These are phyloP conservation scores for Scortum barcoo DNA, from an alignment of 2,113 vertebrate species.

Conservation along the genomic window DNA sequence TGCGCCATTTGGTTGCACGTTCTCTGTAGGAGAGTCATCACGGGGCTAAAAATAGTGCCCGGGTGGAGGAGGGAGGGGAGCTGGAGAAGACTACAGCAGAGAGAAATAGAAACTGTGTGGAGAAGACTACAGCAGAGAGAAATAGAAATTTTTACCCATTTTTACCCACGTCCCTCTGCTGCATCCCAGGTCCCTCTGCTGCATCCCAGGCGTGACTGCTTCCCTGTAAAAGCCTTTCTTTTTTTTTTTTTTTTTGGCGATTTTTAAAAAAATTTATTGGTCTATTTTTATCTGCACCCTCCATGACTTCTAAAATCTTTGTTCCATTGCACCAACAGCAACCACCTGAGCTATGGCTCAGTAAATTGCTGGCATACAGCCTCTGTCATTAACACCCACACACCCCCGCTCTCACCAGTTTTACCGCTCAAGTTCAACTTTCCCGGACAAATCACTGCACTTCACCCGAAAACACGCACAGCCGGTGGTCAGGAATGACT, in stretches of 20 bases:
- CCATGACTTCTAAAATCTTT: neutral
- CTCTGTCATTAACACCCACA: neutral
- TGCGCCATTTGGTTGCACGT: conserved; percentile 54
- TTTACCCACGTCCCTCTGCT: conserved; percentile 57
- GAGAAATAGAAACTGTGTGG: conserved; percentile 66
- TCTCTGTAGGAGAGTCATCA: conserved; percentile 51
- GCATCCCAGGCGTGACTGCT: conserved; percentile 42
- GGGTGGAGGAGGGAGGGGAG: conserved; percentile 33
- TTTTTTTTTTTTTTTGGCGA: no score
- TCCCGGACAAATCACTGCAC: neutral
- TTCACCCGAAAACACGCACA: neutral
- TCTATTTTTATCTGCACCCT: conserved; percentile 23
- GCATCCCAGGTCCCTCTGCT: conserved; percentile 33
- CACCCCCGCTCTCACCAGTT: neutral
- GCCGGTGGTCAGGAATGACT: neutral
- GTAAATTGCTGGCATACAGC: neutral
- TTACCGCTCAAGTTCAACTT: neutral
- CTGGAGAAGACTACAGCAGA: conserved; percentile 26
- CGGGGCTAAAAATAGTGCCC: conserved; percentile 71
- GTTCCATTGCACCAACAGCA: neutral
- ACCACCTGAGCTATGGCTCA: neutral
- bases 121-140: conserved; percentile 40
- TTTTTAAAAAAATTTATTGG: no score
- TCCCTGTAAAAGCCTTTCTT: conserved; percentile 14
- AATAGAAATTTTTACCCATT: conserved; percentile 77